A percentile compares a stretch with the other conserved stretches of the same genome.
These are phyloP conservation scores for Cherax destructor DNA, from an alignment of 1,140 invertebrate genomes.

Conservation along the genomic window DNA sequence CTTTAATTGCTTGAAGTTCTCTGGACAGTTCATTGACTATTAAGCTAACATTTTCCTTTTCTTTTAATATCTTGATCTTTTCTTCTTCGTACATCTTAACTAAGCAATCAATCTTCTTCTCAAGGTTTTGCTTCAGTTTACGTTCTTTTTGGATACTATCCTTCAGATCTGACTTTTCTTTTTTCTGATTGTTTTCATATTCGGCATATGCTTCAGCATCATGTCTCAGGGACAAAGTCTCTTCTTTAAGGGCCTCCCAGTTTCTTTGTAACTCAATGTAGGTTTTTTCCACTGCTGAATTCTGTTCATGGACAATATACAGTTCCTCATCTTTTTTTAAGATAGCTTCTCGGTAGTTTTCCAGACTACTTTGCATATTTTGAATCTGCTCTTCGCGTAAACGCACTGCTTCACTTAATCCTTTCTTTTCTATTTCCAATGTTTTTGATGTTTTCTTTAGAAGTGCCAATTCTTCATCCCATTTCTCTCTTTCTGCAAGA, in stretches of 20 bases:
- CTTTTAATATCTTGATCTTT: slow-evolving; percentile 8
- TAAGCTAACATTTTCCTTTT: slow-evolving; percentile 19
- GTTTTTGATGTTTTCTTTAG: neutral
- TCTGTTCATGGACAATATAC: slow-evolving; percentile 36
- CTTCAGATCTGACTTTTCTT: slow-evolving; percentile 49
- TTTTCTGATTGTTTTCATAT: slow-evolving; percentile 49
- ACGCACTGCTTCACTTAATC: slow-evolving; percentile 25
- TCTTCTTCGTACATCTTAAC: slow-evolving; percentile 34
- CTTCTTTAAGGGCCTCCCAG: slow-evolving; percentile 46
- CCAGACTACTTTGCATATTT: slow-evolving; percentile 52
- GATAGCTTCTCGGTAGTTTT: slow-evolving; percentile 57
- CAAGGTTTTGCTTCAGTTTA: slow-evolving; percentile 61
- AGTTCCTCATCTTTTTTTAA: slow-evolving; percentile 67
- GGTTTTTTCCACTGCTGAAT: slow-evolving; percentile 28
- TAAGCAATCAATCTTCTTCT: slow-evolving; percentile 46
- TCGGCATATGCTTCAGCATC: slow-evolving; percentile 54
- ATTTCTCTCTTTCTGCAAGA: slow-evolving; percentile 1
- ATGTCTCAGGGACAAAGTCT: slow-evolving; percentile 47
- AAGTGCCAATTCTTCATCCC: slow-evolving; percentile 14
- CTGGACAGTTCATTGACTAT: neutral
- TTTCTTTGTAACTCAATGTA: slow-evolving; percentile 39
- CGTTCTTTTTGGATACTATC: slow-evolving; percentile 61
- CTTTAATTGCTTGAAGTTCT: slow-evolving; percentile 8
- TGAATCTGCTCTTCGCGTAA: slow-evolving; percentile 66
- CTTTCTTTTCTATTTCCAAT: slow-evolving; percentile 56